phyloP scores from a whole-genome alignment of 2,888 invertebrate species.

The Brachynemurus nebulosus region DNA sequence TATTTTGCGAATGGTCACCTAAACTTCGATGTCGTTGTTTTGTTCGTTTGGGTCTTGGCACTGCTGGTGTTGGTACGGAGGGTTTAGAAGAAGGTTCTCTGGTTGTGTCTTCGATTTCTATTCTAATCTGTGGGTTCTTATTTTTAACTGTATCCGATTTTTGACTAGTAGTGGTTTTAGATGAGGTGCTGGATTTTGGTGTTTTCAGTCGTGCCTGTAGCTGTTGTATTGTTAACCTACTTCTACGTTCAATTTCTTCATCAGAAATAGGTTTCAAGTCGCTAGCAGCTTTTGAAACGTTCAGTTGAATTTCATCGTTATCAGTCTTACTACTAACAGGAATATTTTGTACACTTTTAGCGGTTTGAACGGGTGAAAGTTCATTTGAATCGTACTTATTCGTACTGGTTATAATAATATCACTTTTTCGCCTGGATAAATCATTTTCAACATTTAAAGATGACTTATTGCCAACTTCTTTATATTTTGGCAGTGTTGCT shows the following conservation, averaged over 20 bases:
- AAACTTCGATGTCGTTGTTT: conserved; percentile 31
- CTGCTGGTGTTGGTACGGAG: conserved; percentile 17
- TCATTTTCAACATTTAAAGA: conserved; percentile 8
- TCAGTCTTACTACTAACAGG: conserved; percentile 19
- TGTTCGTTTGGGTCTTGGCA: conserved; percentile 11
- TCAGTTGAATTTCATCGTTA: conserved; percentile 1
- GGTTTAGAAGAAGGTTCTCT: conserved; percentile 17
- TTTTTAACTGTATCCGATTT: conserved; percentile 9
- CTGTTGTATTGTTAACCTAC: conserved; percentile 29
- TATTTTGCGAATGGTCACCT: conserved; percentile 19
- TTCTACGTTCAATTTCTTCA: conserved; percentile 30
- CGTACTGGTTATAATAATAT: conserved; percentile 4
- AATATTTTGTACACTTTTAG: conserved; percentile 31
- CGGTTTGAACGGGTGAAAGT: conserved; percentile 18
- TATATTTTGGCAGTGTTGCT: conserved; percentile 33
- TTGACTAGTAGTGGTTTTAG: conserved; percentile 12
- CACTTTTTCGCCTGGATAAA: conserved; percentile 7
- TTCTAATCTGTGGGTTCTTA: conserved; percentile 30
- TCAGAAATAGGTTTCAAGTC: conserved; percentile 24
- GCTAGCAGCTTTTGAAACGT: conserved; percentile 12
- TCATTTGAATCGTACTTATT: conserved; percentile 14
- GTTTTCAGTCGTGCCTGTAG: conserved; percentile 25
- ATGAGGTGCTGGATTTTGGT: conserved; percentile 7
- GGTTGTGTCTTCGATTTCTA: conserved; percentile 33
- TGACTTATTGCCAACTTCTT: conserved; percentile 23